Evolutionary conservation across 2,113 vertebrate species (phyloP).

Genomic region (Pimephales promelas): DNA sequence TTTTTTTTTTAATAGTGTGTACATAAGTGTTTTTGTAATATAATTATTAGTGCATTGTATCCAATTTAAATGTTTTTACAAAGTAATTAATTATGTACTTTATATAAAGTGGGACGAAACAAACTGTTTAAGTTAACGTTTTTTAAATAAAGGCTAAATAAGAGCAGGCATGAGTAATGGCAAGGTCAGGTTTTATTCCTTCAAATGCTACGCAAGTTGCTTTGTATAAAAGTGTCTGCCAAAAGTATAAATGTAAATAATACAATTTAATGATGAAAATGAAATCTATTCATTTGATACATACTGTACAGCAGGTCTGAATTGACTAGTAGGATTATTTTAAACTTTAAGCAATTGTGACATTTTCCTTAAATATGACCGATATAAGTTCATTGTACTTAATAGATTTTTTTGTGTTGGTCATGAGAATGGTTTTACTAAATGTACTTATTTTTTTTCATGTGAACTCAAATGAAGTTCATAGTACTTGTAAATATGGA

Average conservation of each 20-base stretch:
- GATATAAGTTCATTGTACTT: background rate
- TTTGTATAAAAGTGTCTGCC: background rate
- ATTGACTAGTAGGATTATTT: background rate
- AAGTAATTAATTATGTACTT: too few species aligned
- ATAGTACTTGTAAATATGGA: too few species aligned
- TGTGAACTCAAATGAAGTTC: too few species aligned
- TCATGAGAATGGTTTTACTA: background rate
- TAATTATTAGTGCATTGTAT: too few species aligned
- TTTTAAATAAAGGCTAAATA: background rate
- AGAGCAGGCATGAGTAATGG: background rate
- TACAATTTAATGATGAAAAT: background rate
- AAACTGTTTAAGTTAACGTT: too few species aligned
- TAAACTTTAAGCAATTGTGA: background rate
- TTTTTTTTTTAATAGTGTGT: too few species aligned
- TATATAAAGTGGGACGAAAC: too few species aligned
- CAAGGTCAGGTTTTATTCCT: background rate
- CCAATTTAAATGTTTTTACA: too few species aligned
- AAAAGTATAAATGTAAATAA: background rate
- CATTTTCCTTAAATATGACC: background rate
- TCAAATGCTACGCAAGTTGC: background rate
- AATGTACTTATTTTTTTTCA: too few species aligned
- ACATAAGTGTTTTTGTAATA: too few species aligned
- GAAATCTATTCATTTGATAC: background rate
- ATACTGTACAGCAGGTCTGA: background rate
- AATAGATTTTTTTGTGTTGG: background rate